Percentiles rank a stretch among this genome's conserved stretches.
Conservation (phyloP, 2,113 vertebrate genomes). For the Triplophysa tibetana region DNA sequence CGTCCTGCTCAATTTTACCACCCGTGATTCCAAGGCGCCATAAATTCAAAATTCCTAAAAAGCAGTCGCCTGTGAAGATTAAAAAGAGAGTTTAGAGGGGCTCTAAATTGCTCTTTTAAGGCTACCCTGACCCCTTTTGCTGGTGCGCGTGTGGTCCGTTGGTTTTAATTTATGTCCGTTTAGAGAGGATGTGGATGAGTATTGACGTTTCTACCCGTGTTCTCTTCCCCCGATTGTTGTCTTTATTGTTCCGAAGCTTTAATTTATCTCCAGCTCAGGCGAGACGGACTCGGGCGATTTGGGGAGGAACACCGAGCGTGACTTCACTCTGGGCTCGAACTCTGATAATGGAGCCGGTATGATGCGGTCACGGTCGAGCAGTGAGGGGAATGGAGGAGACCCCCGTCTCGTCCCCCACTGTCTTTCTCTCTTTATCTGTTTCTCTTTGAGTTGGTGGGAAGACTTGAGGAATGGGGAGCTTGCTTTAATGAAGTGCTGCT, state of each 20-base stretch:
- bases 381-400: conserved; percentile 37
- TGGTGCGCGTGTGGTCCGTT: conserved; percentile 42
- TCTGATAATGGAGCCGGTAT: conserved; percentile 54
- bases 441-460: not conserved
- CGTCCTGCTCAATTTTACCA: conserved; percentile 34
- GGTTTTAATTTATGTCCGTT: conserved; percentile 53
- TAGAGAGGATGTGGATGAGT: conserved; percentile 47
- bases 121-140: conserved; percentile 37
- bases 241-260: conserved; percentile 54
- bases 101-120: conserved; percentile 30
- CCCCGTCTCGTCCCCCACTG: not conserved
- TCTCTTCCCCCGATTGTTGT: conserved; percentile 42
- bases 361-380: conserved; percentile 48
- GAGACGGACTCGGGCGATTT: conserved; percentile 43
- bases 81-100: not conserved
- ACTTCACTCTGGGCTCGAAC: conserved; percentile 49
- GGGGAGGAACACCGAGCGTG: conserved; percentile 25
- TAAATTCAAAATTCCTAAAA: conserved; percentile 47
- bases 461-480: conserved; percentile 9
- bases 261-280: conserved; percentile 55
- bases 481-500: conserved; percentile 24
- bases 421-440: not conserved
- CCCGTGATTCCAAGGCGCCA: not conserved
- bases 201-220: conserved; percentile 47
- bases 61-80: conserved; percentile 53